Percentiles rank a stretch among this genome's conserved stretches.
Evolutionary conservation across 2,888 invertebrate species (phyloP).

Genomic region (Nasonovia ribisnigri): DNA sequence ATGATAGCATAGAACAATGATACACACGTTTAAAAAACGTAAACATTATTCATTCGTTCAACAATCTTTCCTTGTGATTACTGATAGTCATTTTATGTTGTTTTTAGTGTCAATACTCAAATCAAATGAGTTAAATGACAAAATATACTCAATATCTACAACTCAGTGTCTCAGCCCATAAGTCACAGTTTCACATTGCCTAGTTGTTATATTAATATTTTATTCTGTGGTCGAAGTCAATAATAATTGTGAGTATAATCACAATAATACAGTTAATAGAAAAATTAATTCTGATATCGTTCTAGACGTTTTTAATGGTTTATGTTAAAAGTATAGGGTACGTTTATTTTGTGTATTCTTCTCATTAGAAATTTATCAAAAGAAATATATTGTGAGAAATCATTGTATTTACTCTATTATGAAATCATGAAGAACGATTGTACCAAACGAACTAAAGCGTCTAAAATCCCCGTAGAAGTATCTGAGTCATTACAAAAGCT

Average conservation of each 20-base stretch:
- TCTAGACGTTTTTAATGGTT: neutral
- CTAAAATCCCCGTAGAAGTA: constrained; percentile 38
- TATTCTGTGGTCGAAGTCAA: neutral
- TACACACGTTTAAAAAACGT: constrained; percentile 20
- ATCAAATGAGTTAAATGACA: too few species aligned
- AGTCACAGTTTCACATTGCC: neutral
- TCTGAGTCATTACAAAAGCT: constrained; percentile 34
- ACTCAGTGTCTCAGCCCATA: neutral
- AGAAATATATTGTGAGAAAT: neutral
- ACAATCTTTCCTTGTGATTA: neutral
- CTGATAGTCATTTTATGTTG: neutral
- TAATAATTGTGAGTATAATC: neutral
- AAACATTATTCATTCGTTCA: neutral
- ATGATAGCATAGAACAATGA: constrained; percentile 14
- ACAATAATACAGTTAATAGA: neutral
- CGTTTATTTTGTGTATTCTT: neutral
- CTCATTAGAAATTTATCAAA: neutral
- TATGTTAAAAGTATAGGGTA: neutral
- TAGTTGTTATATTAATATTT: neutral
- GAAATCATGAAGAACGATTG: constrained; percentile 62
- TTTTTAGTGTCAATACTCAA: neutral
- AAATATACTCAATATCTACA: neutral
- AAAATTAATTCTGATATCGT: neutral
- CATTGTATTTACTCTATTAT: constrained; percentile 33
- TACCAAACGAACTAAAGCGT: constrained; percentile 24